phyloP scores from a whole-genome alignment of 1,140 invertebrate genomes.

The Heliconius himera region DNA sequence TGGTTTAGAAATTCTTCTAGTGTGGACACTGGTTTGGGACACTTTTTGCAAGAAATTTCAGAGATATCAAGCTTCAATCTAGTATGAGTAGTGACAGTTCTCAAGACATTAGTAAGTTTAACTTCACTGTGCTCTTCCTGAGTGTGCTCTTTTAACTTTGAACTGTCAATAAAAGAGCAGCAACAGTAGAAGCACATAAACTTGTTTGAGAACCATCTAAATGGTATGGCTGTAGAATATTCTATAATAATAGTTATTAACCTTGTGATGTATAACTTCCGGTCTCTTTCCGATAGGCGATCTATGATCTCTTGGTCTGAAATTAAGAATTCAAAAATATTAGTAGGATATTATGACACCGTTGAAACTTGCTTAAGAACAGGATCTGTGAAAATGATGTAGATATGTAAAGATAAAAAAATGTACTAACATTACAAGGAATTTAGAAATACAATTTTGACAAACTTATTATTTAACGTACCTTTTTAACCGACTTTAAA shows the following conservation, averaged over 20 bases:
- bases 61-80: conserved; percentile 49
- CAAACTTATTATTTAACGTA: no score
- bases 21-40: conserved; percentile 36
- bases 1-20: conserved; percentile 51
- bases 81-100: conserved; percentile 18
- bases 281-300: conserved; percentile 17
- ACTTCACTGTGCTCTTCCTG: conserved; percentile 38
- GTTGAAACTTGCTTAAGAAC: background rate
- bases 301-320: conserved; percentile 7
- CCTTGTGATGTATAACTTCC: conserved; percentile 34
- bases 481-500: no score
- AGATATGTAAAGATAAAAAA: no score
- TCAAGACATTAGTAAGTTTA: conserved; percentile 36
- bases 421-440: no score
- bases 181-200: conserved; percentile 69
- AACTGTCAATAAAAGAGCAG: conserved; percentile 48
- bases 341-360: background rate
- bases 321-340: conserved; percentile 1
- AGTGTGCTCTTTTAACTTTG: conserved; percentile 37
- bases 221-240: conserved; percentile 61
- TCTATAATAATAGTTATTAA: conserved; percentile 47
- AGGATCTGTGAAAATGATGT: no score
- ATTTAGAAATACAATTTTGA: no score
- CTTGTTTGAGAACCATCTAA: conserved; percentile 59
- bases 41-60: conserved; percentile 48